Percentiles rank a stretch among this genome's conserved stretches.
Conservation (phyloP, 2,888 invertebrate genomes). For the Argyresthia goedartella region DNA sequence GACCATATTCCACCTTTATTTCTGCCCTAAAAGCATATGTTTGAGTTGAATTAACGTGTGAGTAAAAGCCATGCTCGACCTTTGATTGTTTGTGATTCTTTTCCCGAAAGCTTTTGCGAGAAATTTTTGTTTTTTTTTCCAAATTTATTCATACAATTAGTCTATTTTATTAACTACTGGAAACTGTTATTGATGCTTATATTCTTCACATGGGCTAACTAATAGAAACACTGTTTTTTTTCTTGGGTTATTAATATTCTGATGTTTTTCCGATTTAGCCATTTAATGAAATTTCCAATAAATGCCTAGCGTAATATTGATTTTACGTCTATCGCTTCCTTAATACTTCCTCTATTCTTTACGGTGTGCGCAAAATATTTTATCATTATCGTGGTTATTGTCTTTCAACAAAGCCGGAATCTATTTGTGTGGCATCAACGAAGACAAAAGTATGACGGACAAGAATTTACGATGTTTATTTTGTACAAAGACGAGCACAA, state of each 20-base stretch:
- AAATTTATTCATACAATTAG: conserved; percentile 6
- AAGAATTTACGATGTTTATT: conserved; percentile 60
- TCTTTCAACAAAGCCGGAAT: conserved; percentile 10
- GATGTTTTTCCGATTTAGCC: neutral
- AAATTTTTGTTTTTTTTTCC: neutral
- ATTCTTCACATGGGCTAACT: neutral
- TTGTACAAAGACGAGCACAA: conserved; percentile 41
- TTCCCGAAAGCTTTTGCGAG: conserved; percentile 22
- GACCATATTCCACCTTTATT: conserved; percentile 34
- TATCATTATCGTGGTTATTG: conserved; percentile 17
- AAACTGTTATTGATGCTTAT: neutral
- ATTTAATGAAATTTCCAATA: neutral
- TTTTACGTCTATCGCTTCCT: too few relatives aligned
- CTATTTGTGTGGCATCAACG: conserved; percentile 41
- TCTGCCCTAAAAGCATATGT: conserved; percentile 32
- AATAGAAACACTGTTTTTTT: too few relatives aligned
- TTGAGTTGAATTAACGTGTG: conserved; percentile 26
- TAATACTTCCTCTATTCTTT: neutral
- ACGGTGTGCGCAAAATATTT: conserved; percentile 14
- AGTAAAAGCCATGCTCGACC: conserved; percentile 44
- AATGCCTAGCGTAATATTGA: neutral
- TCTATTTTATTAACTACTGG: neutral
- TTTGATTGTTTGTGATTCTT: conserved; percentile 49
- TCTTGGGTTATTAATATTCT: neutral
- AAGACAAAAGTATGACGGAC: conserved; percentile 41